Conservation (phyloP, 2,888 invertebrate species). For the Luperina testacea region DNA sequence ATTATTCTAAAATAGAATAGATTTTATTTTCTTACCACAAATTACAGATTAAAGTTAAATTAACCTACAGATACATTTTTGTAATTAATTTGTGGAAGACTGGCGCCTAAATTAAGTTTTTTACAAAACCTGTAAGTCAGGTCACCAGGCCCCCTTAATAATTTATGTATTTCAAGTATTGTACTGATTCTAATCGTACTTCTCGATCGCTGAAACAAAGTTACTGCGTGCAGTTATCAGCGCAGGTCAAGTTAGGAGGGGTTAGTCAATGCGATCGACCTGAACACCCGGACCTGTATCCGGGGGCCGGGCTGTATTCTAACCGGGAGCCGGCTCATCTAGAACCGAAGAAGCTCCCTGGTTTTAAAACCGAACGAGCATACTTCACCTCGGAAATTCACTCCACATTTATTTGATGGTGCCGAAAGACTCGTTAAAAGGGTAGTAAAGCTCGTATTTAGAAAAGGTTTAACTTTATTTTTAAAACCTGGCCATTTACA, state of each 20-base stretch:
- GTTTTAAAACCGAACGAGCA: not conserved
- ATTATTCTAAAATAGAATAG: not conserved
- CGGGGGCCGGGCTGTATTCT: not conserved
- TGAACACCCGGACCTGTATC: not conserved
- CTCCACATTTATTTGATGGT: not conserved
- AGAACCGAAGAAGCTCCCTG: not conserved
- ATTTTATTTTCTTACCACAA: too few species aligned
- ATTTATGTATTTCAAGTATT: too few species aligned
- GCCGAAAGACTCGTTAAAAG: not conserved
- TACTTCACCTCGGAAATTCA: not conserved
- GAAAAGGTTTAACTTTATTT: not conserved
- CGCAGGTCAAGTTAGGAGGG: not conserved
- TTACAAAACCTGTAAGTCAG: too few species aligned
- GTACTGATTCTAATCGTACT: not conserved
- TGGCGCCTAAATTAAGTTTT: too few species aligned
- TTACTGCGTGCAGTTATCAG: constrained; percentile 1
- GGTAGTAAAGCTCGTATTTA: not conserved
- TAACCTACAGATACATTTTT: too few species aligned
- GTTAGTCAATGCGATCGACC: not conserved
- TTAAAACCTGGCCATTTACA: not conserved
- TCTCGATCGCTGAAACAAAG: not conserved
- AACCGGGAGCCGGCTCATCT: not conserved
- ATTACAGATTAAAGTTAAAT: too few species aligned
- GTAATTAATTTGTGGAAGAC: too few species aligned
- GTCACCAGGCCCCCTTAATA: too few species aligned